Evolutionary conservation across 1,140 invertebrate genomes (phyloP), one percentile per base, ranked within the genome.

Genomic region (Steinernema feltiae): DNA sequence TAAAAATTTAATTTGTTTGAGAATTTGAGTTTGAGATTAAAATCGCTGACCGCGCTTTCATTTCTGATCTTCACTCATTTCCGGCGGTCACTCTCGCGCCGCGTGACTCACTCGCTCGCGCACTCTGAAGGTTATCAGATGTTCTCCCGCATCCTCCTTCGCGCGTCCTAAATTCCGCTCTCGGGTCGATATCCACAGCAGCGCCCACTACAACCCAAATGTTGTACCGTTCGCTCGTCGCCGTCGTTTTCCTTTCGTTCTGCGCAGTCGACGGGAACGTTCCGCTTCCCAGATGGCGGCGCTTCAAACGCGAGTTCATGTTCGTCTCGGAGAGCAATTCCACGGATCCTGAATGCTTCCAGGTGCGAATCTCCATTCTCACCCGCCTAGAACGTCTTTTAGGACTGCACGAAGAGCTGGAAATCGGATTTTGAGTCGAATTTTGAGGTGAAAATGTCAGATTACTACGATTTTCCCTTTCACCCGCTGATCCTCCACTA

Each of bases 391-490:
- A 76, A 30, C 3, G 73, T 15, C 21, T 75, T 84, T 74, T 48
- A 85, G 84, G 32, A 76, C 17, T 85, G 84, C 69, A 86, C 86
- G 48, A 35, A 80, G 15, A 80, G 83, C 46, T 86, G 83, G 82
- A 75, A 76, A 24, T 17, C 46, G 15, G 80, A 79, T 1, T 85
- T 85, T 69, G 84, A 85, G 73, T 71, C 32, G n/a, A 76, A 53
- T 63, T 76, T 85, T 27, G 75, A 76, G 21, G 77, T 86, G 32
- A 80, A 78, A 15, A n/a, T 71, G n/a, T 69, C 79, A 21, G 85
- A 86, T 41, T 85, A 85, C 70, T 85, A 85, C 41, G 84, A 85
- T 70, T 85, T 85, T 53, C 84, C 84, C 12, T 85, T 85, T 72
- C 84, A 85, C 75, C 84, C 84, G 3, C 77, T 80, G 53, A 76